Evolutionary conservation across 2,888 invertebrate genomes (phyloP).

Genomic region (Thecocarcelia acutangulata): DNA sequence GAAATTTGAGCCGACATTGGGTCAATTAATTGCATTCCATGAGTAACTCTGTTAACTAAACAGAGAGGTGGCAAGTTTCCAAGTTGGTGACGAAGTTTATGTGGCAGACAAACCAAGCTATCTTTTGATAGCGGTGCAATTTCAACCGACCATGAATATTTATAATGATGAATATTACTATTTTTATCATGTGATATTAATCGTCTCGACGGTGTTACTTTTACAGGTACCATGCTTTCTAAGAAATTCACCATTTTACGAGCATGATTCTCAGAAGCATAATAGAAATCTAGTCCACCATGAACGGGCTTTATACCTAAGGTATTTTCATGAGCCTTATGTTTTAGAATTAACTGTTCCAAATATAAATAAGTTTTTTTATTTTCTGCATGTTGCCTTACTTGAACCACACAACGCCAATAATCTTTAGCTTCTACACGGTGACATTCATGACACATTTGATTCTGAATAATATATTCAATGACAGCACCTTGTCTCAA

Average conservation of each 20-base stretch:
- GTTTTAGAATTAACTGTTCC: slow-evolving; percentile 96
- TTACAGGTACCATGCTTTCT: slow-evolving; percentile 91
- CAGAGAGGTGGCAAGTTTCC: slow-evolving; percentile 95
- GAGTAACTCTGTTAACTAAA: slow-evolving; percentile 93
- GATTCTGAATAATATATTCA: slow-evolving; percentile 93
- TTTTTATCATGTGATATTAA: slow-evolving; percentile 98
- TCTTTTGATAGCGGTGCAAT: slow-evolving; percentile 98
- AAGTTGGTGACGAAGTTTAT: slow-evolving; percentile 91
- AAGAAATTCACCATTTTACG: slow-evolving; percentile 98
- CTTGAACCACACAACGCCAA: slow-evolving; percentile 96
- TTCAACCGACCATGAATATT: slow-evolving; percentile 96
- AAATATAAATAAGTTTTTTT: slow-evolving; percentile 98
- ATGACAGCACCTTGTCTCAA: slow-evolving; percentile 97
- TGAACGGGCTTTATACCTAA: slow-evolving; percentile 91
- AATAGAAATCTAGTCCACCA: slow-evolving; percentile 98
- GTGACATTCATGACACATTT: slow-evolving; percentile 99
- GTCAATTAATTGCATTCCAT: slow-evolving; percentile 95
- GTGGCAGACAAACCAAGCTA: slow-evolving; percentile 93
- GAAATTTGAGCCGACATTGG: slow-evolving; percentile 94
- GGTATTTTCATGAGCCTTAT: slow-evolving; percentile 94
- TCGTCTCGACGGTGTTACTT: slow-evolving; percentile 94
- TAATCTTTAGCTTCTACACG: slow-evolving; percentile 98
- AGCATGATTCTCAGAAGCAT: slow-evolving; percentile 92
- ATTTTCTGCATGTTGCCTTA: slow-evolving; percentile 93
- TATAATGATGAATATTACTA: slow-evolving; percentile 98